Evolutionary conservation across 2,113 vertebrate genomes (phyloP).

Genomic region (Asarcornis scutulata): DNA sequence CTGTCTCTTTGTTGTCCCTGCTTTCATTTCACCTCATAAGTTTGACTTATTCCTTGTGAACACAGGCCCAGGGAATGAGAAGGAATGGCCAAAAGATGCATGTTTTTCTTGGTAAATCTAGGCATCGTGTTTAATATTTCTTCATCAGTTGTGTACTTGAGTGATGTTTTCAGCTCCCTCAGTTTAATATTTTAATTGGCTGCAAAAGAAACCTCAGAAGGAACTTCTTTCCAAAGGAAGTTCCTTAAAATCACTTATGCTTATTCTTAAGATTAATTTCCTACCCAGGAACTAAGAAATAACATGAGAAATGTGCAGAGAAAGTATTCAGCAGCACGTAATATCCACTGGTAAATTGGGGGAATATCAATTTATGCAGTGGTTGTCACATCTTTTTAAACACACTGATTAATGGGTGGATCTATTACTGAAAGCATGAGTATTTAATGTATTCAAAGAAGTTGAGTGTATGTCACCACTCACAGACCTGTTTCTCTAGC

Average conservation of each 20-base stretch:
- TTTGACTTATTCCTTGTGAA: background rate
- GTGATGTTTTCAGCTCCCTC: background rate
- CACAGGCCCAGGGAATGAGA: background rate
- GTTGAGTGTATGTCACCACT: slow-evolving; percentile 33
- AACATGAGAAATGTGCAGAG: background rate
- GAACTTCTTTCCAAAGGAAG: background rate
- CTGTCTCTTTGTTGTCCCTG: background rate
- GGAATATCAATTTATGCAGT: background rate
- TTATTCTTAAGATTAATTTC: background rate
- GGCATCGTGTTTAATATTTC: background rate
- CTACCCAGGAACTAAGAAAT: background rate
- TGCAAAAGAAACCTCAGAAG: background rate
- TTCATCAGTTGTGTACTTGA: background rate
- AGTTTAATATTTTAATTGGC: background rate
- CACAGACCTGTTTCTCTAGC: background rate
- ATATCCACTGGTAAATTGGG: background rate
- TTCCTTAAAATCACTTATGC: background rate
- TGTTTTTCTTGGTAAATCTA: background rate
- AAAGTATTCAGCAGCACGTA: background rate
- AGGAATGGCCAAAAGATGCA: background rate
- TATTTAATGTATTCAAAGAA: slow-evolving; percentile 51
- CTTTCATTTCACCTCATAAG: background rate
- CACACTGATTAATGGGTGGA: slow-evolving; percentile 40
- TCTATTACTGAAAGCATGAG: slow-evolving; percentile 48
- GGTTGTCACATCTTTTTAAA: slow-evolving; percentile 51